Evolutionary conservation across 2,113 vertebrate genomes (phyloP).

Genomic region (Eretmochelys imbricata): DNA sequence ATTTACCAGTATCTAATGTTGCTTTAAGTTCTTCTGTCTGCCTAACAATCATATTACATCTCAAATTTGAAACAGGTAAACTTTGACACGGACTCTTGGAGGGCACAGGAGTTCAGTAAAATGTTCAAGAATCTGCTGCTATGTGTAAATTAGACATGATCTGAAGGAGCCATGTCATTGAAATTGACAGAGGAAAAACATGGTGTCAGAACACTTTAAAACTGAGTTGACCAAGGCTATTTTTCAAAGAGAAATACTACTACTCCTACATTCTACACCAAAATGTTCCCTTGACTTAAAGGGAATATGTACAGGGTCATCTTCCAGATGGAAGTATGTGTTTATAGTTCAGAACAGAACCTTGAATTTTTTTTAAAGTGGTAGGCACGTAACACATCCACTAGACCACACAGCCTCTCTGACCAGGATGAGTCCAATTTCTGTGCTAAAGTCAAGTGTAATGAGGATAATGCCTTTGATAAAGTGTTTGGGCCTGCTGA

Average conservation of each 20-base stretch:
- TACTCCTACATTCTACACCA: background rate
- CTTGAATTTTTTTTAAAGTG: background rate
- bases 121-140: background rate
- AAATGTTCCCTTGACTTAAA: background rate
- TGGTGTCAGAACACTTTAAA: background rate
- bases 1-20: conserved; percentile 4
- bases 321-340: background rate
- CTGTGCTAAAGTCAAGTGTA: background rate
- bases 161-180: background rate
- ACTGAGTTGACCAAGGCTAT: background rate
- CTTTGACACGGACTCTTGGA: background rate
- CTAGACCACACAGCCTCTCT: background rate
- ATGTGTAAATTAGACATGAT: background rate
- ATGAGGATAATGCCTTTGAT: background rate
- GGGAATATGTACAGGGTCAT: fast-evolving
- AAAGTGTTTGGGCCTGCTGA: fast-evolving
- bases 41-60: background rate
- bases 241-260: background rate
- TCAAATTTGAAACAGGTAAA: background rate
- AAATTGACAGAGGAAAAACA: background rate
- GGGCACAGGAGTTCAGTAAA: background rate
- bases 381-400: background rate
- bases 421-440: background rate
- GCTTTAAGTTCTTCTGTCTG: conserved; percentile 30
- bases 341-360: fast-evolving